Base-by-base conservation (phyloP, 30 jellyfish, hydroid and myxozoan species). In the Aurelia sp. region DNA sequence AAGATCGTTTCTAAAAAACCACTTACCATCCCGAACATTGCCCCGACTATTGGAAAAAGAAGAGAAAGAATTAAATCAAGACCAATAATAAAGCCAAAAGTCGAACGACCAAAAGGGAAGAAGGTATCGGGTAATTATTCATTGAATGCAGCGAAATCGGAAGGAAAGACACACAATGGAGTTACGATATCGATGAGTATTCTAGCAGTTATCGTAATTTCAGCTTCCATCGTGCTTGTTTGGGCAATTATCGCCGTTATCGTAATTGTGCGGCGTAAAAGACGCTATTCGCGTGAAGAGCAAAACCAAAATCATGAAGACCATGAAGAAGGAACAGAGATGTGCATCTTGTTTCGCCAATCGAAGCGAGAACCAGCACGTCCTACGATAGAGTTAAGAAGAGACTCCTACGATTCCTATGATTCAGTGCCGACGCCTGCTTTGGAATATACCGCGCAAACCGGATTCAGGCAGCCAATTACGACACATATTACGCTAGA, bases 401-500 rank as follows among this genome's bases (percentile, higher is more conserved):
- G 96, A 44, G 98, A 95, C 65, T 87, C 97, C 17, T 82, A 82
- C 70, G 96, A 86, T 61, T 88, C 92, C 6, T 97, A 91, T 75
- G 86, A 97, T 44, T 51, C 95, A 17, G 99, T 86, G 47, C 96
- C 98, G 4, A 87, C 96, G 20, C 92, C 98, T 63, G 89, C 93
- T 48, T 64, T 96, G 74, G 98, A 88, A 23, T 93, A 68, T 67
- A 86, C 93, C 35, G 84, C 80, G 82, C 84, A 76, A 60, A 70
- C 91, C 27, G 95, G 96, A 17, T 89, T 89, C 73, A 86, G 93
- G 22, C 99, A 89, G 70, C 99, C 99, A 40, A 85, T 90, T 3
- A 94, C 96, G 59, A 90, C 99, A 18, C 99, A 95, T 48, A 95
- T 95, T 63, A 97, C 96, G 52, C 77, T 95, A 33, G 95, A 96